Percentiles rank a stretch among this genome's conserved stretches.
Conservation (phyloP, 2,888 invertebrate genomes). For the Stenolophus ochropezus region DNA sequence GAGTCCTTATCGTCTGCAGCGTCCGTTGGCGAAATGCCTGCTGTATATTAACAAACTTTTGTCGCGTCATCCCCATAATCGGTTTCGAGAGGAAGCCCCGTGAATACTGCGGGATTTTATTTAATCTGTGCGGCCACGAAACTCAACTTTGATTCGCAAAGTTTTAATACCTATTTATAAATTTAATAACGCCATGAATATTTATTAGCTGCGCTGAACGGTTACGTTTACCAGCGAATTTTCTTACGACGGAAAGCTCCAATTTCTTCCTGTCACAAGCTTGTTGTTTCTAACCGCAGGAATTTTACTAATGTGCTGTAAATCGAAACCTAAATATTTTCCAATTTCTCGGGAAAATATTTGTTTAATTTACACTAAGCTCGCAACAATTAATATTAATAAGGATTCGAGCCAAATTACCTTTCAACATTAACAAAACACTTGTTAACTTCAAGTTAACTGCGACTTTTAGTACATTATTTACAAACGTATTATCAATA, state of each 20-base stretch:
- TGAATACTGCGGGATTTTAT: slow-evolving; percentile 60
- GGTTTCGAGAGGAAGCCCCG: slow-evolving; percentile 57
- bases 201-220: slow-evolving; percentile 58
- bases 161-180: slow-evolving; percentile 60
- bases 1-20: background rate
- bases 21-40: background rate
- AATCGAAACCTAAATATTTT: slow-evolving; percentile 18
- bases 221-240: slow-evolving; percentile 53
- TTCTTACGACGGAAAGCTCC: slow-evolving; percentile 52
- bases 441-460: too few species aligned
- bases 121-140: slow-evolving; percentile 58
- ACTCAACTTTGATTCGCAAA: slow-evolving; percentile 60
- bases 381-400: slow-evolving; percentile 7
- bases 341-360: slow-evolving; percentile 17
- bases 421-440: background rate
- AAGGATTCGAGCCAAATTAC: background rate
- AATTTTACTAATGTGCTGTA: slow-evolving; percentile 33
- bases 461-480: too few species aligned
- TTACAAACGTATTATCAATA: too few species aligned
- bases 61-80: slow-evolving; percentile 59
- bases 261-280: slow-evolving; percentile 23
- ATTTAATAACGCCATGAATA: slow-evolving; percentile 60
- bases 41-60: slow-evolving; percentile 59
- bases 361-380: slow-evolving; percentile 16
- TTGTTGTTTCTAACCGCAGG: slow-evolving; percentile 22